Conservation (phyloP, 2,888 invertebrate genomes). For the Pemphredon lugubris region DNA sequence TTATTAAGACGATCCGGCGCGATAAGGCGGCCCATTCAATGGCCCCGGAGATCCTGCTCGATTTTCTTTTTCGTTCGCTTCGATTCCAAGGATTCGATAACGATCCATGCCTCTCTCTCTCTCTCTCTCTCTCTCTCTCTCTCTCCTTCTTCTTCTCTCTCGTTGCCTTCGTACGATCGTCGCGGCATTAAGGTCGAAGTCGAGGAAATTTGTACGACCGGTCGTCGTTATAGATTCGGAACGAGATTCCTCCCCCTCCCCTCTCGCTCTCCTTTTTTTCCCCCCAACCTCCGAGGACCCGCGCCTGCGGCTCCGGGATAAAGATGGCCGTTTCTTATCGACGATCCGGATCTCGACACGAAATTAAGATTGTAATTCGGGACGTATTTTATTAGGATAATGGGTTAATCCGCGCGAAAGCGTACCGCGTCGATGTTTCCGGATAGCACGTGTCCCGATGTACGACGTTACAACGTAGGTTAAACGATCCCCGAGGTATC, state of each 20-base stretch:
- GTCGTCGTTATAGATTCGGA: conserved; percentile 72
- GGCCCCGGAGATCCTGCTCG: conserved; percentile 69
- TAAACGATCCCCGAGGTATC: neutral
- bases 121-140: too few relatives aligned
- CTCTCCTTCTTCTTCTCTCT: conserved; percentile 1
- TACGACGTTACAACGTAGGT: neutral
- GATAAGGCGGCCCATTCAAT: conserved; percentile 69
- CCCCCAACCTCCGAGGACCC: conserved; percentile 25
- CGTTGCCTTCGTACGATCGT: conserved; percentile 10
- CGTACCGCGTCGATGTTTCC: neutral
- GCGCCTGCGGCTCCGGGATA: conserved; percentile 38
- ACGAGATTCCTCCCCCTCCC: conserved; percentile 57
- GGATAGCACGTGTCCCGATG: neutral
- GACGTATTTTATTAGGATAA: conserved; percentile 39
- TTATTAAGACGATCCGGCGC: conserved; percentile 73
- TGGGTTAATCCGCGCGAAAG: conserved; percentile 38
- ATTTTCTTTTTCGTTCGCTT: conserved; percentile 65
- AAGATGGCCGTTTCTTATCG: conserved; percentile 58
- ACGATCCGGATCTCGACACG: conserved; percentile 41
- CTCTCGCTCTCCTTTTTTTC: neutral
- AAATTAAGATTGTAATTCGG: conserved; percentile 56
- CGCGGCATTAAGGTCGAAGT: conserved; percentile 46
- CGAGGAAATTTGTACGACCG: conserved; percentile 73
- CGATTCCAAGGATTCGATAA: conserved; percentile 75
- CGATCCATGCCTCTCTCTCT: conserved; percentile 32